Conservation (phyloP, 2,797 vertebrate species). For the Craterocephalus amniculus region DNA sequence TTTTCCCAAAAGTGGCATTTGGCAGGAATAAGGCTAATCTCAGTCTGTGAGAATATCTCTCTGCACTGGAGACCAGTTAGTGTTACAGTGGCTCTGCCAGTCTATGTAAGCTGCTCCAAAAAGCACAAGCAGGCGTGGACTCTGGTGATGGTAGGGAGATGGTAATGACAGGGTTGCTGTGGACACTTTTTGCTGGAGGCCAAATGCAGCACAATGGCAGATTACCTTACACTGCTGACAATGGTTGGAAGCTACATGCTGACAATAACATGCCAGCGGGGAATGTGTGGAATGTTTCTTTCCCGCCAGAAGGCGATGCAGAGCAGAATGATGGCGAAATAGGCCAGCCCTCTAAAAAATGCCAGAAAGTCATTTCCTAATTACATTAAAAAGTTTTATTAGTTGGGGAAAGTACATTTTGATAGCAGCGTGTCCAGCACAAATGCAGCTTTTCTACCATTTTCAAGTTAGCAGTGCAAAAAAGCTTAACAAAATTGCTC, state of each 20-base stretch:
- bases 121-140: conserved; percentile 8
- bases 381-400: conserved; percentile 12
- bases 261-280: conserved; percentile 71
- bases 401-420: conserved; percentile 1
- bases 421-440: not conserved
- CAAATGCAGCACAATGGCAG: conserved; percentile 51
- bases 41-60: conserved; percentile 50
- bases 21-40: conserved; percentile 69
- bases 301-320: conserved; percentile 47
- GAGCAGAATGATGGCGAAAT: conserved; percentile 43
- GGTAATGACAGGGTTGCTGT: conserved; percentile 21
- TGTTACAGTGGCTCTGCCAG: conserved; percentile 37
- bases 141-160: conserved; percentile 14
- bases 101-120: conserved; percentile 20
- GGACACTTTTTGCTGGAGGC: conserved; percentile 56
- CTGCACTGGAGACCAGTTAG: conserved; percentile 43
- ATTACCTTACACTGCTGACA: conserved; percentile 71
- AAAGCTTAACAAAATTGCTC: conserved; percentile 17
- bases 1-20: conserved; percentile 70
- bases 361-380: conserved; percentile 18
- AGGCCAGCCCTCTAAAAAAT: conserved; percentile 37
- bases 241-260: conserved; percentile 57
- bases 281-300: conserved; percentile 76
- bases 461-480: not conserved
- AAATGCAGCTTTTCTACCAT: not conserved